These are phyloP conservation scores for Gobionotothen gibberifrons DNA, from an alignment of 2,797 vertebrate species.

Conservation along the genomic window DNA sequence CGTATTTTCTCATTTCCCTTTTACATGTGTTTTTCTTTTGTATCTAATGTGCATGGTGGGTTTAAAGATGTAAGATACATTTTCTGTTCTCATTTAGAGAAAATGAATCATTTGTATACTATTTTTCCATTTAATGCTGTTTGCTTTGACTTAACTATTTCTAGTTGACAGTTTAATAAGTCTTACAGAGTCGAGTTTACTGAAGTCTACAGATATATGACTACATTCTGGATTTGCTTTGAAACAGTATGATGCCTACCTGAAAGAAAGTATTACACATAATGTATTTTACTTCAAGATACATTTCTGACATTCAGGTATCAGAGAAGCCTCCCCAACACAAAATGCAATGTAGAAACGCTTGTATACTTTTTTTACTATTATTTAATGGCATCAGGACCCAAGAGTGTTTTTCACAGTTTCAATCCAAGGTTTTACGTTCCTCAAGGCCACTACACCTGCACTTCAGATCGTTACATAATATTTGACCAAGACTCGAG, in stretches of 20 bases:
- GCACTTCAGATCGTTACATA: conserved; percentile 52
- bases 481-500: conserved; percentile 21
- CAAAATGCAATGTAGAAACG: not conserved
- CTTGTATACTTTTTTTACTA: not conserved
- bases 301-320: not conserved
- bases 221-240: not conserved
- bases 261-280: no score
- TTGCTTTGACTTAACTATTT: not conserved
- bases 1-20: not conserved
- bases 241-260: not conserved
- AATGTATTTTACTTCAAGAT: not conserved
- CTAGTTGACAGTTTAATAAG: no score
- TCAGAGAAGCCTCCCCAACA: not conserved
- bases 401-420: not conserved
- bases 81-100: conserved; percentile 2
- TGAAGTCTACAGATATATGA: not conserved
- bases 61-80: conserved; percentile 4
- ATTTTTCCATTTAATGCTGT: not conserved
- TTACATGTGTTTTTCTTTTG: not conserved
- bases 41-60: not conserved
- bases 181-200: not conserved
- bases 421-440: conserved; percentile 19
- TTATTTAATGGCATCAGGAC: not conserved
- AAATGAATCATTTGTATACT: not conserved
- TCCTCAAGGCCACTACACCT: conserved; percentile 37